These are phyloP conservation scores for Ennomos erosarius DNA, from an alignment of 2,888 invertebrate species.

Conservation along the genomic window DNA sequence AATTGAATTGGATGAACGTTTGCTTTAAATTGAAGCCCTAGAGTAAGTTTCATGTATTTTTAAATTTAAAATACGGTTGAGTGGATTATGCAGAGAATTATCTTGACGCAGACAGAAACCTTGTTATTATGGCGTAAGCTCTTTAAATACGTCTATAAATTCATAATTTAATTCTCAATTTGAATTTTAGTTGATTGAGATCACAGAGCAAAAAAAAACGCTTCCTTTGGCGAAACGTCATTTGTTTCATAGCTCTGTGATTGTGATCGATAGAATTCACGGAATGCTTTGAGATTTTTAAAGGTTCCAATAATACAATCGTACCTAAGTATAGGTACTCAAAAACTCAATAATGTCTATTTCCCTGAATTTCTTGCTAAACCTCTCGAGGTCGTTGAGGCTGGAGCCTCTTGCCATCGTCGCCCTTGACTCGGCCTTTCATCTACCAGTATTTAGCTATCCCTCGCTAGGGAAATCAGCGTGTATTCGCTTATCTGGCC, in stretches of 20 bases:
- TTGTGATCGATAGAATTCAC: too few species aligned
- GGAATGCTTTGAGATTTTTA: background rate
- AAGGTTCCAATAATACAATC: background rate
- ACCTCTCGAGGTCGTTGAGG: background rate
- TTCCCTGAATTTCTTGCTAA: background rate
- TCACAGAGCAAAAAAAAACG: too few species aligned
- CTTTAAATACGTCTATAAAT: too few species aligned
- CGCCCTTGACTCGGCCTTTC: constrained; percentile 36
- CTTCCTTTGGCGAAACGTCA: too few species aligned
- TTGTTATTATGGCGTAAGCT: background rate
- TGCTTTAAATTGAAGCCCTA: constrained; percentile 52
- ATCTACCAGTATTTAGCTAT: constrained; percentile 25
- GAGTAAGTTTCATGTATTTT: constrained; percentile 40
- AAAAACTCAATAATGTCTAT: too few species aligned
- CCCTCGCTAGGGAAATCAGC: constrained; percentile 74
- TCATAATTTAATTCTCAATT: background rate
- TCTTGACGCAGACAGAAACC: constrained; percentile 11
- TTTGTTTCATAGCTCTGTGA: too few species aligned
- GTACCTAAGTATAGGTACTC: too few species aligned
- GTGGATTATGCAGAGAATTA: constrained; percentile 15
- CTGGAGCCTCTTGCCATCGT: constrained; percentile 25
- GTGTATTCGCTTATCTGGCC: constrained; percentile 74
- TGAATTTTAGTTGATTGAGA: constrained; percentile 9
- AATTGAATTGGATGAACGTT: constrained; percentile 75
- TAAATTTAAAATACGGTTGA: constrained; percentile 29